A percentile compares a stretch with the other conserved stretches of the same genome.
phyloP scores from a whole-genome alignment of 1,140 invertebrate genomes.

The Spodoptera frugiperda region DNA sequence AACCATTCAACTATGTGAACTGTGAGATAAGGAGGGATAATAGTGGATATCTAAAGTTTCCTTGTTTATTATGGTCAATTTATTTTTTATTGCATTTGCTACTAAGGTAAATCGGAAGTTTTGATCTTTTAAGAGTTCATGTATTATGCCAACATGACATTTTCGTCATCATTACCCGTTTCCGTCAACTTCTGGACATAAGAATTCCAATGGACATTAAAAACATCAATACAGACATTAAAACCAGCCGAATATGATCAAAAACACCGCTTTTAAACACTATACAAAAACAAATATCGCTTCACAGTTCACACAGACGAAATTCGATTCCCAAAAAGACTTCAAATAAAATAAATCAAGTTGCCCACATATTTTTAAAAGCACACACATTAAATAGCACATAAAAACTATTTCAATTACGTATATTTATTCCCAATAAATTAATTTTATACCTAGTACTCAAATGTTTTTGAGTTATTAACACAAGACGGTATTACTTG shows the following conservation, averaged over 20 bases:
- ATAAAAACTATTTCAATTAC: neutral
- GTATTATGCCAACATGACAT: too few species aligned
- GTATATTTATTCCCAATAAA: neutral
- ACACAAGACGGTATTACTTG: conserved; percentile 7
- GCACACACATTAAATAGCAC: neutral
- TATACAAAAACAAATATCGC: too few species aligned
- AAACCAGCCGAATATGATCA: too few species aligned
- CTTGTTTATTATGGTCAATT: conserved; percentile 20
- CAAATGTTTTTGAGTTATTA: neutral
- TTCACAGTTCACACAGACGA: too few species aligned
- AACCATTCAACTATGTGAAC: conserved; percentile 19
- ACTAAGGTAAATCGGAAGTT: neutral
- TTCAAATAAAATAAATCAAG: too few species aligned
- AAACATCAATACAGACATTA: neutral
- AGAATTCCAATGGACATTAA: neutral
- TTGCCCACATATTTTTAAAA: too few species aligned
- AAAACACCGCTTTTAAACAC: too few species aligned
- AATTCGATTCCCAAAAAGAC: too few species aligned
- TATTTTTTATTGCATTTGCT: conserved; percentile 11
- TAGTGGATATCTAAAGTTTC: neutral
- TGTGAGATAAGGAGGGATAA: conserved; percentile 23
- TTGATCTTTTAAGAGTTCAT: neutral
- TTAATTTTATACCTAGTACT: neutral
- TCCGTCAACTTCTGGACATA: too few species aligned
- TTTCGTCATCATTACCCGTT: too few species aligned